Evolutionary conservation across 2,113 vertebrate species (phyloP).

Genomic region (Verasper variegatus): DNA sequence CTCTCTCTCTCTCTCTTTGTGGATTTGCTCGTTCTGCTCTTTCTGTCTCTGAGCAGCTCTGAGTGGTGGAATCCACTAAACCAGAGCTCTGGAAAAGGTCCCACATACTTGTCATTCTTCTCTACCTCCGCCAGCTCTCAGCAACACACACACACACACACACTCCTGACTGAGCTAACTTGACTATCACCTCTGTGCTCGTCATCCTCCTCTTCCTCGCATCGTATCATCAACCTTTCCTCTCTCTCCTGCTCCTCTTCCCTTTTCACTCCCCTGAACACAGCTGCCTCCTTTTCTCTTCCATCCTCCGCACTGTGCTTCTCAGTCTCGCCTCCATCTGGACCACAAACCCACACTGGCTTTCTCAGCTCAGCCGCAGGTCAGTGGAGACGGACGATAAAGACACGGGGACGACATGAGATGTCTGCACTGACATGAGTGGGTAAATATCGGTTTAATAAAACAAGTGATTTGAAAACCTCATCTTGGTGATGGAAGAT

Average conservation of each 20-base stretch:
- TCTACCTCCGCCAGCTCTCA: slow-evolving; percentile 58
- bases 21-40: slow-evolving; percentile 1
- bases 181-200: slow-evolving; percentile 5
- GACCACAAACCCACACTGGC: slow-evolving; percentile 29
- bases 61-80: slow-evolving; percentile 62
- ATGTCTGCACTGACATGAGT: not conserved
- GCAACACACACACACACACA: slow-evolving; percentile 35
- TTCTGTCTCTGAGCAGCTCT: slow-evolving; percentile 29
- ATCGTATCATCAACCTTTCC: slow-evolving; percentile 12
- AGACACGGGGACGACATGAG: not conserved
- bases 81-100: slow-evolving; percentile 81
- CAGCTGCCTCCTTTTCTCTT: slow-evolving; percentile 1
- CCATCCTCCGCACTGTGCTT: not conserved
- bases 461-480: too few species aligned
- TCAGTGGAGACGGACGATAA: slow-evolving; percentile 10
- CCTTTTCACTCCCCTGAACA: not conserved
- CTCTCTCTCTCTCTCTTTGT: not conserved
- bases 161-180: slow-evolving; percentile 15
- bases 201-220: slow-evolving; percentile 37
- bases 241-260: slow-evolving; percentile 29
- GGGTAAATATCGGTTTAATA: too few species aligned
- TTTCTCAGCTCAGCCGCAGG: slow-evolving; percentile 37
- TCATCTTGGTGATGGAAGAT: too few species aligned
- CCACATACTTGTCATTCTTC: slow-evolving; percentile 83
- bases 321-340: slow-evolving; percentile 22